Conservation (phyloP, 2,113 vertebrate genomes). For the Catharus minimus region DNA sequence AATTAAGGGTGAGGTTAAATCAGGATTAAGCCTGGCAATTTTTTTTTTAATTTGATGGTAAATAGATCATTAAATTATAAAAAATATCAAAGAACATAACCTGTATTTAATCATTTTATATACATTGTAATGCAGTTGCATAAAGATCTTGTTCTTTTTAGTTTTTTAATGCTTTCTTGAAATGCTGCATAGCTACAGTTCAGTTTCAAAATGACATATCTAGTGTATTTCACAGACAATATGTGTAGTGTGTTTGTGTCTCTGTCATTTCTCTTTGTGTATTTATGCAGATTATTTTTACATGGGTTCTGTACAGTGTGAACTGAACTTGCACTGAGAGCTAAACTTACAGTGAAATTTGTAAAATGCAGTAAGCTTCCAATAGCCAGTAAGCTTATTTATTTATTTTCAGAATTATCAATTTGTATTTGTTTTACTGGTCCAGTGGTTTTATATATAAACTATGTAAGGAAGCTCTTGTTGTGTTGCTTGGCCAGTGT, state of each 20-base stretch:
- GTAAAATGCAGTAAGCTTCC: background rate
- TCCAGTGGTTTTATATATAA: background rate
- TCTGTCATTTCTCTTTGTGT: background rate
- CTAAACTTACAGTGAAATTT: background rate
- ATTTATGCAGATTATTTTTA: slow-evolving; percentile 5
- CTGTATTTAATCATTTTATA: slow-evolving; percentile 11
- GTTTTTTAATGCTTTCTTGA: slow-evolving; percentile 14
- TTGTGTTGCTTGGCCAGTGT: background rate
- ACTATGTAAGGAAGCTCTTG: background rate
- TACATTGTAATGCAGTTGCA: background rate
- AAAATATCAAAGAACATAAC: slow-evolving; percentile 38
- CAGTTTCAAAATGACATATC: background rate
- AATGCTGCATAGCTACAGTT: background rate
- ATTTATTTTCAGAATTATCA: slow-evolving; percentile 38
- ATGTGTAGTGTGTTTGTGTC: background rate
- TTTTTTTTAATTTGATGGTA: slow-evolving; percentile 46
- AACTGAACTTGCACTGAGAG: background rate
- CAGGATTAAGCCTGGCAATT: slow-evolving; percentile 67
- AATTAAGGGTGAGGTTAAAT: slow-evolving; percentile 71
- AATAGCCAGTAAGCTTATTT: background rate
- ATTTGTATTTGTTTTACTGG: slow-evolving; percentile 30
- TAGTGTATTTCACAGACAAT: background rate
- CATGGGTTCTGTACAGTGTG: background rate
- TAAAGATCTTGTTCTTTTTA: background rate
- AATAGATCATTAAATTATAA: slow-evolving; percentile 26